phyloP scores from a whole-genome alignment of 2,113 vertebrate genomes.

The Salvator merianae region DNA sequence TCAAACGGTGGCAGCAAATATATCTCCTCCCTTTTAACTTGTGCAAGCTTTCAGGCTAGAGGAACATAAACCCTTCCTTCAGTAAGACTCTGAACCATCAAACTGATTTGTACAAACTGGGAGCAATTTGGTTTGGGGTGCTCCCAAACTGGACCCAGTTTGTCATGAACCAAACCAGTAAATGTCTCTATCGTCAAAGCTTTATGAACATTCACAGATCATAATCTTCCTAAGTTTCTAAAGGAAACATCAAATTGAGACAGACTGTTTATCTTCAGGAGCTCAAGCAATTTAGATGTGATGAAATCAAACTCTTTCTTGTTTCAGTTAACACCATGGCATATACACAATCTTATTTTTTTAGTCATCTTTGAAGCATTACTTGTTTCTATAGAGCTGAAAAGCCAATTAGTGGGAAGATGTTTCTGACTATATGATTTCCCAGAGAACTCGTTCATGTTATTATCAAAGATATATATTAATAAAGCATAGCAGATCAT shows the following conservation, averaged over 20 bases:
- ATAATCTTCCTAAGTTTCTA: not conserved
- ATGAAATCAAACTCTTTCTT: too few species aligned
- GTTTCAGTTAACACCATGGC: not conserved
- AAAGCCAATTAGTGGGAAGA: not conserved
- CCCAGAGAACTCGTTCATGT: not conserved
- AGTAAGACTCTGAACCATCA: too few species aligned
- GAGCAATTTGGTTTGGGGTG: not conserved
- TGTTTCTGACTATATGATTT: not conserved
- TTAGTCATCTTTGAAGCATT: not conserved
- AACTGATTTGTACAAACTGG: too few species aligned
- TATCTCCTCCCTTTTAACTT: too few species aligned
- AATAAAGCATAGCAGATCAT: not conserved
- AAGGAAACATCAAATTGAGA: not conserved
- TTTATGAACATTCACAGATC: not conserved
- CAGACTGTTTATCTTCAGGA: not conserved
- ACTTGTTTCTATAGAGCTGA: not conserved
- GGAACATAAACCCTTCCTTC: too few species aligned
- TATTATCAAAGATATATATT: not conserved
- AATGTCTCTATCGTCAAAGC: not conserved
- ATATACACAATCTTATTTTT: not conserved
- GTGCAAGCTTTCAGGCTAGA: too few species aligned
- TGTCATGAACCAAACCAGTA: too few species aligned
- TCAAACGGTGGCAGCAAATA: too few species aligned
- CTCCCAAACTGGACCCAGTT: not conserved
- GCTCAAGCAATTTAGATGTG: not conserved